Percentiles rank a stretch among this genome's conserved stretches.
Evolutionary conservation across 2,797 vertebrate species (phyloP).

Genomic region (Paedocypris micromegethes): DNA sequence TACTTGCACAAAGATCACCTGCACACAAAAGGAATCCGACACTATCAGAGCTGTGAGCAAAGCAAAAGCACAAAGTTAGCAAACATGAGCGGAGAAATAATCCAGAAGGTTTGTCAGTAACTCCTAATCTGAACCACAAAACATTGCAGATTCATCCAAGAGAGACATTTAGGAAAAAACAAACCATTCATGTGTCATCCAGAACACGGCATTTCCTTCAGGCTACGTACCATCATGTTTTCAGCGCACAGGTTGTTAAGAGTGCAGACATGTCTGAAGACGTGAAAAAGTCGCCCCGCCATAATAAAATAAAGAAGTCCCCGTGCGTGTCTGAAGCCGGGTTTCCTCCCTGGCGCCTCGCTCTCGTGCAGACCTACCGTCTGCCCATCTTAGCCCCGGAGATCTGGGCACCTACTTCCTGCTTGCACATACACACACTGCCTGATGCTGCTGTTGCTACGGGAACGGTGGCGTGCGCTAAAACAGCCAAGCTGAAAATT

Average conservation of each 20-base stretch:
- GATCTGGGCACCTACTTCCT: constrained; percentile 42
- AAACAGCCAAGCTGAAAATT: constrained; percentile 59
- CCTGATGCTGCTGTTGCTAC: constrained; percentile 74
- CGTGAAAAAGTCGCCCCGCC: constrained; percentile 68
- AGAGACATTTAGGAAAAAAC: not conserved
- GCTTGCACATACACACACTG: constrained; percentile 59
- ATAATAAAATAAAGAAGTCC: constrained; percentile 42
- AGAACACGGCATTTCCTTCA: not conserved
- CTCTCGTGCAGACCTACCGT: constrained; percentile 54
- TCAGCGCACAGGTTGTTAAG: constrained; percentile 64
- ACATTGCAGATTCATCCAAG: not conserved
- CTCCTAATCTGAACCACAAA: no score
- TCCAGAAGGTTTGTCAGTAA: no score
- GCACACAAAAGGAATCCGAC: constrained; percentile 28
- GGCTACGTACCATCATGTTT: constrained; percentile 67
- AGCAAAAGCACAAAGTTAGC: not conserved
- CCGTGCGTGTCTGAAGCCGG: not conserved
- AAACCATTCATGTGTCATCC: not conserved
- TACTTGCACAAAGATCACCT: constrained; percentile 98
- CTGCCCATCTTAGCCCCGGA: constrained; percentile 54
- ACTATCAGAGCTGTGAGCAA: constrained; percentile 9
- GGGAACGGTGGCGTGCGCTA: constrained; percentile 71
- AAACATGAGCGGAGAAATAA: not conserved
- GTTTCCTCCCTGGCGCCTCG: constrained; percentile 12
- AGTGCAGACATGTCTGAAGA: constrained; percentile 68